Conservation (phyloP, 2,113 vertebrate species). For the Hemiprocne comata region DNA sequence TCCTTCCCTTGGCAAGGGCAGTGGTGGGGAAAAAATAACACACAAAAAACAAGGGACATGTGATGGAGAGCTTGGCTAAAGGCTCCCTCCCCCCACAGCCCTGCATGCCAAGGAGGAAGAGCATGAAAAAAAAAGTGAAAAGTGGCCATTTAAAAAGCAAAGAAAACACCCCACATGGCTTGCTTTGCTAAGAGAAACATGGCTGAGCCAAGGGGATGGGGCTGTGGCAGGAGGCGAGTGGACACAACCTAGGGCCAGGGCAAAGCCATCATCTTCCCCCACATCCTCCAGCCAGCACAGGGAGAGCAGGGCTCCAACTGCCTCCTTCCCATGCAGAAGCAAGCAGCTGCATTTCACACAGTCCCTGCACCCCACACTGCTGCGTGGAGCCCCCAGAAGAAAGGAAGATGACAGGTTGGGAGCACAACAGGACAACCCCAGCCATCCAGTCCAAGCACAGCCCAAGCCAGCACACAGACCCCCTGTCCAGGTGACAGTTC, state of each 20-base stretch:
- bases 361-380: background rate
- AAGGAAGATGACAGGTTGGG: rapidly evolving
- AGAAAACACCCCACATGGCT: rapidly evolving
- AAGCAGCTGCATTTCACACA: rapidly evolving
- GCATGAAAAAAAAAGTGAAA: background rate
- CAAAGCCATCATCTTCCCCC: background rate
- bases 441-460: background rate
- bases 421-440: background rate
- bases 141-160: background rate
- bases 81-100: background rate
- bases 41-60: slow-evolving; percentile 49
- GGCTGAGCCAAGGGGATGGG: background rate
- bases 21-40: slow-evolving; percentile 53
- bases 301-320: background rate
- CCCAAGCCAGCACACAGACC: rapidly evolving
- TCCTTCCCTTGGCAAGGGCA: slow-evolving; percentile 62
- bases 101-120: slow-evolving; percentile 20
- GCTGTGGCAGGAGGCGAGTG: background rate
- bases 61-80: slow-evolving; percentile 50
- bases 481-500: background rate
- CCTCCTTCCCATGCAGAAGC: background rate
- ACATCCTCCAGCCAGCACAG: background rate
- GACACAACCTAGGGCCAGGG: background rate
- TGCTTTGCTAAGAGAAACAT: background rate
- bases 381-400: background rate